A percentile compares a stretch with the other conserved stretches of the same genome.
phyloP scores from a whole-genome alignment of 2,113 vertebrate genomes.

The Martes martes region DNA sequence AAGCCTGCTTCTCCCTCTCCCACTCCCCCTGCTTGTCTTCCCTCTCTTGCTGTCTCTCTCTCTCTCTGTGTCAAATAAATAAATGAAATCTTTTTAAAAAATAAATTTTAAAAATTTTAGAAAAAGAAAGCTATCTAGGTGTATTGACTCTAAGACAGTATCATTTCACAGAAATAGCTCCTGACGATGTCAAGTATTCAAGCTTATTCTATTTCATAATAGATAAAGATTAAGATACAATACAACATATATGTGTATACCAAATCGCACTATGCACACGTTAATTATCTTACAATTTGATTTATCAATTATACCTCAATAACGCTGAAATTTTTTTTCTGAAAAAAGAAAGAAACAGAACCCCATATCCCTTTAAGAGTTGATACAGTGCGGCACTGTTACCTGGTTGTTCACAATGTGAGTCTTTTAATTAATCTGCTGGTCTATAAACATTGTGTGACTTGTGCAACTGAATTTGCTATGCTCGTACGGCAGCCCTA shows the following conservation, averaged over 20 bases:
- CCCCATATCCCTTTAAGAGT: neutral
- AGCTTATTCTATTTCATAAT: neutral
- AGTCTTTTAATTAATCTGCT: neutral
- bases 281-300: neutral
- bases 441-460: neutral
- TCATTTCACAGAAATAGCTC: neutral
- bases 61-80: no score
- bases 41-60: no score
- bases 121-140: neutral
- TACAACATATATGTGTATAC: neutral
- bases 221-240: conserved; percentile 27
- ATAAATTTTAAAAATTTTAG: no score
- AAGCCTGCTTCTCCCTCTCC: no score
- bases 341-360: neutral
- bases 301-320: neutral
- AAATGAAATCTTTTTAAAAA: no score
- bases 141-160: neutral
- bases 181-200: neutral
- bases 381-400: neutral
- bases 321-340: neutral
- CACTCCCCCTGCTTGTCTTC: no score
- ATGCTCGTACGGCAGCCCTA: neutral
- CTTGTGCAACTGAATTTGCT: conserved; percentile 24
- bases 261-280: neutral
- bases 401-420: neutral